Evolutionary conservation across 1,140 invertebrate species (phyloP), one percentile per base, ranked within the genome.

Genomic region (Aphelinus atriplicis): DNA sequence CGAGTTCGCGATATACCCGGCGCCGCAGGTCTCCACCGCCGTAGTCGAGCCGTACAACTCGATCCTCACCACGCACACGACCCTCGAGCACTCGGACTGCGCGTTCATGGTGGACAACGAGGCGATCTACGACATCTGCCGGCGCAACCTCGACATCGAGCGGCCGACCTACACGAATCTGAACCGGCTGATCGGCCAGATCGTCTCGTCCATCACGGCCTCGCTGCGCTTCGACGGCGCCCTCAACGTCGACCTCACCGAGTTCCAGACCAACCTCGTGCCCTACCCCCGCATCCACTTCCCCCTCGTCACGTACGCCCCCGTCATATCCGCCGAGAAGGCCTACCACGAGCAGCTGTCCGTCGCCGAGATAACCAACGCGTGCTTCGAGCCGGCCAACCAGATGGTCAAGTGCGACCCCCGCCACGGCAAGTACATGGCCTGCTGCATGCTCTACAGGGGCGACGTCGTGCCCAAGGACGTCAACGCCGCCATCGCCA

Each of bases 31-130:
- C n/a, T 92, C 93, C 2, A 94, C 93, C 3, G 94, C 94, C 51
- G 94, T 96, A 4, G 95, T 96, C 7, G 95, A 96, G 84, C 95
- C 95, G 0, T 96, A 96, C 89, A 96, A 95, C 82, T 94, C 77
- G 0, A 75, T 78, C 43, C 68, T 78, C 0, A 78, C 93, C 0
- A 95, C 93, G 5, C 93, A 95, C 84, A 94, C 93, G 1, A 95
- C 93, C 1, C 85, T 95, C 75, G 93, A 94, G 84, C 93, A 95
- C 85, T 94, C 92, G 1, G 93, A 94, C 87, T 94, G 93, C 83
- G 92, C 93, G n/a, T 95, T 95, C 83, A 94, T 94, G 93, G 94
- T 95, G 80, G 94, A 96, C 88, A 94, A 96, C 84, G 95, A 96
- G 85, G 95, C 95, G 78, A 96, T 96, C 80, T 97, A 96, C 83